A percentile compares a stretch with the other conserved stretches of the same genome.
Evolutionary conservation across 2,113 vertebrate species (phyloP).

Genomic region (Hippolais icterina): DNA sequence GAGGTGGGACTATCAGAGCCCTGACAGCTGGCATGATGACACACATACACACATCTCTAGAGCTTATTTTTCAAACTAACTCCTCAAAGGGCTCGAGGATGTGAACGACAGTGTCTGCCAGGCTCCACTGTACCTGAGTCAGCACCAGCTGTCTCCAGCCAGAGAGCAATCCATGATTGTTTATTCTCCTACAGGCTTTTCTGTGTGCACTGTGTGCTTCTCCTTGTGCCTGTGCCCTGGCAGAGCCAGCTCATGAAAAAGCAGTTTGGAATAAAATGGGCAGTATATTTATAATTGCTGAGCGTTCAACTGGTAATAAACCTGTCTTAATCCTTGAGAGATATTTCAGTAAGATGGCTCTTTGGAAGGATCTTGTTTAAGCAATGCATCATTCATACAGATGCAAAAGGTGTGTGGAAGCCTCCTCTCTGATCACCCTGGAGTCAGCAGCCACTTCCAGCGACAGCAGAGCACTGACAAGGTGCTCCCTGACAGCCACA

Average conservation of each 20-base stretch:
- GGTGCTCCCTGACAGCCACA: neutral
- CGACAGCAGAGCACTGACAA: neutral
- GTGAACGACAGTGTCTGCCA: conserved; percentile 48
- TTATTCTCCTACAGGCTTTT: neutral
- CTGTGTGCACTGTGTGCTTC: neutral
- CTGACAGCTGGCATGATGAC: conserved; percentile 59
- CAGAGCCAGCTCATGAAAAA: neutral
- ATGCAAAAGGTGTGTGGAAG: neutral
- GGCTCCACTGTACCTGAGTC: conserved; percentile 53
- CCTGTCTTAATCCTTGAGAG: neutral
- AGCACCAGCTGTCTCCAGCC: conserved; percentile 53
- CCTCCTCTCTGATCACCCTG: neutral
- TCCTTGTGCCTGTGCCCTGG: neutral
- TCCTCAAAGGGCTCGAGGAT: conserved; percentile 32
- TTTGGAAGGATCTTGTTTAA: neutral
- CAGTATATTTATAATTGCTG: neutral
- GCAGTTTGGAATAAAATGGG: neutral
- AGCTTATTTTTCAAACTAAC: conserved; percentile 42
- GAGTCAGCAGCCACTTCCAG: neutral
- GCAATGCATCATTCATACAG: neutral
- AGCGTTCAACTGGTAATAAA: neutral
- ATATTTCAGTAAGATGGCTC: neutral
- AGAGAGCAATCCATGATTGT: neutral
- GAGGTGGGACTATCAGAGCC: conserved; percentile 48
- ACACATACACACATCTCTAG: neutral